Base-by-base conservation (phyloP, 2,888 invertebrate genomes). In the Brenthis daphne region DNA sequence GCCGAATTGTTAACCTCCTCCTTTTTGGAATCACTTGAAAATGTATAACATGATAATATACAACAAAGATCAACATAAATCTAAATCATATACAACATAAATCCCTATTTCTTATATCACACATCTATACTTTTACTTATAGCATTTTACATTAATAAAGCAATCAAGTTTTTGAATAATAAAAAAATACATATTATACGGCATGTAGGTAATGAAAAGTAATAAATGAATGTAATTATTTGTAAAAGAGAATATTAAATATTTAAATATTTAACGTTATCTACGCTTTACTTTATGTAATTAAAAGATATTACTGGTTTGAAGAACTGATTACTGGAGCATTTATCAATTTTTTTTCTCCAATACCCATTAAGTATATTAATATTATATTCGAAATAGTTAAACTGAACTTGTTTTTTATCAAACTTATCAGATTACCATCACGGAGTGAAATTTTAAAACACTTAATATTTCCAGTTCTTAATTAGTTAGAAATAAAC, bases 341-440 rank as follows among this genome's bases (percentile, higher is more conserved):
- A 4, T 54, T 13, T 24, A 29, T 24, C 13, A 12, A 11, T 24
- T 58, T 48, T 58, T 16, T 58, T 24, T 43, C 2, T 43, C 37
- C 6, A 8, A 37, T 37, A 6, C 37, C 20, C 47, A 8, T 24
- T 58, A 58, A 47, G 20, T 14, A 48, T 24, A n/a, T 58, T 47
- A 11, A 58, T 24, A 48, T 50, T 1, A 50, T 29, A 60, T 50
- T 60, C 29, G 29, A 50, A 29, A 24, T 29, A 58, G 47, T 58
- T 58, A 50, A 60, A 60, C 14, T 29, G n/a, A 60, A 48, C 60
- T n/a, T 48, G 60, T 29, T 60, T 13, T 54, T n/a, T 60, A 50
- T 50, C 29, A 24, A n/a, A 50, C 13, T 29, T 50, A 60, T 60
- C 29, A 60, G 48, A 60, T 60, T 11, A n/a, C n/a, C 29, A 60